Base-by-base conservation (phyloP, 2,888 invertebrate genomes). In the Caenorhabditis macrosperma region DNA sequence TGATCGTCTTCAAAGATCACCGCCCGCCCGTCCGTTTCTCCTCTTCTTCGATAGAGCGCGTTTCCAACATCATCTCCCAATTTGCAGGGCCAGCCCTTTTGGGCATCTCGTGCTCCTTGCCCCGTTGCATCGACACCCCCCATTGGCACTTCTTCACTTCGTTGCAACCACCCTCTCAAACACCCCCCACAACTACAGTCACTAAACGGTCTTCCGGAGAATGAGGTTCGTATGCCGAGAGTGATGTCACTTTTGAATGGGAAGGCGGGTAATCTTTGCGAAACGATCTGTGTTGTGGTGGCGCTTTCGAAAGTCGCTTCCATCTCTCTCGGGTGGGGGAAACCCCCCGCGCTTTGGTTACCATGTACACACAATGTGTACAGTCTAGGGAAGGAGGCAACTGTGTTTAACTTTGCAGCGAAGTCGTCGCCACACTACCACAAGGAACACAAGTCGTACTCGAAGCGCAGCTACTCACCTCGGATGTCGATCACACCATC, bases 391-490 rank as follows among this genome's bases (percentile, higher is more conserved):
- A 33, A 33, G 44, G 17, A 41, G n/a, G n/a, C n/a, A n/a, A n/a
- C n/a, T n/a, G n/a, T n/a, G n/a, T n/a, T n/a, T n/a, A n/a, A n/a
- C n/a, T 17, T 81, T 74, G 22, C 75, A 78, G 78, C 64, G 75
- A 76, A 71, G 59, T 75, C 59, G 75, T 78, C 57, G 78, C 69
- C 30, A 81, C 82, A 38, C 85, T 89, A 69, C 89, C 89, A 38
- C 87, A 87, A 41, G 89, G 89, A 38, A 89, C 90, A 15, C 87
- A 89, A 80, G 88, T 89, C 68, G 88, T 89, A 55, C 84, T 89
- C 41, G 89, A 89, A 74, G 87, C 89, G n/a, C 85, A 88, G 35
- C 72, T 89, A 17, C 85, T 89, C 63, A 89, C 89, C 17, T 89
- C 87, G 9, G 89, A 89, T 81, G 88, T 90, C 46, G 89, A 89